Percentiles rank a stretch among this genome's conserved stretches.
Evolutionary conservation across 2,888 invertebrate species (phyloP).

Genomic region (Cataglyphis rosenhaueri): DNA sequence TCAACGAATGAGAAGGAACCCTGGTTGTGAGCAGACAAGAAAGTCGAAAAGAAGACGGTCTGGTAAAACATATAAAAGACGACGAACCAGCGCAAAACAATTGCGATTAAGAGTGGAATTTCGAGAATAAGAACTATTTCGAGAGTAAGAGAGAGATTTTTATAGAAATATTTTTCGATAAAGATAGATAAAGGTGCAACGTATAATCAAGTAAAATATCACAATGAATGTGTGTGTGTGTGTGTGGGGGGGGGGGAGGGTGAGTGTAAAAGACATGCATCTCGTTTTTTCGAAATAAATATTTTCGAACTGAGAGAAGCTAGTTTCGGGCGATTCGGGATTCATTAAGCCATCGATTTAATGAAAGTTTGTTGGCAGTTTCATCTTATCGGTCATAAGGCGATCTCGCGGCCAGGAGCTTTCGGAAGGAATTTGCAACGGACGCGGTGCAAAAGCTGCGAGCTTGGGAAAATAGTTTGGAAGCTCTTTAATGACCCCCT

Average conservation of each 20-base stretch:
- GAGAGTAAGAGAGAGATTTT: not conserved
- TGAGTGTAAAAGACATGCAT: not conserved
- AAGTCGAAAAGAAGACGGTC: slow-evolving; percentile 53
- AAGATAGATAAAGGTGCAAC: not conserved
- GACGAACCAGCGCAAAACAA: slow-evolving; percentile 48
- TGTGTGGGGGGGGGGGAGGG: too few relatives aligned
- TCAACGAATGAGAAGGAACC: slow-evolving; percentile 63
- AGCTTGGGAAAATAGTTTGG: slow-evolving; percentile 63
- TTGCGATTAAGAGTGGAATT: slow-evolving; percentile 25
- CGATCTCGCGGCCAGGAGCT: slow-evolving; percentile 44
- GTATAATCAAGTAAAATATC: not conserved
- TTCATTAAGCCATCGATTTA: slow-evolving; percentile 63
- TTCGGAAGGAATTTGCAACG: slow-evolving; percentile 34
- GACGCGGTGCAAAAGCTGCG: slow-evolving; percentile 28
- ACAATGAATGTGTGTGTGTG: not conserved
- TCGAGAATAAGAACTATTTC: not conserved
- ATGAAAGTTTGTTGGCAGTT: slow-evolving; percentile 56
- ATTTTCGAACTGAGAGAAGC: not conserved
- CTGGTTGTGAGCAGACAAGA: slow-evolving; percentile 30
- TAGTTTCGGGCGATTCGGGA: slow-evolving; percentile 32
- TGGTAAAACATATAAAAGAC: slow-evolving; percentile 12
- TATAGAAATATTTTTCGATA: slow-evolving; percentile 10
- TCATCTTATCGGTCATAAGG: slow-evolving; percentile 56
- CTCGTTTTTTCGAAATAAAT: not conserved
- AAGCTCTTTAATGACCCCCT: slow-evolving; percentile 67